Evolutionary conservation across 2,113 vertebrate species (phyloP), one percentile per base, ranked within the genome.

Genomic region (Heterocephalus glaber): DNA sequence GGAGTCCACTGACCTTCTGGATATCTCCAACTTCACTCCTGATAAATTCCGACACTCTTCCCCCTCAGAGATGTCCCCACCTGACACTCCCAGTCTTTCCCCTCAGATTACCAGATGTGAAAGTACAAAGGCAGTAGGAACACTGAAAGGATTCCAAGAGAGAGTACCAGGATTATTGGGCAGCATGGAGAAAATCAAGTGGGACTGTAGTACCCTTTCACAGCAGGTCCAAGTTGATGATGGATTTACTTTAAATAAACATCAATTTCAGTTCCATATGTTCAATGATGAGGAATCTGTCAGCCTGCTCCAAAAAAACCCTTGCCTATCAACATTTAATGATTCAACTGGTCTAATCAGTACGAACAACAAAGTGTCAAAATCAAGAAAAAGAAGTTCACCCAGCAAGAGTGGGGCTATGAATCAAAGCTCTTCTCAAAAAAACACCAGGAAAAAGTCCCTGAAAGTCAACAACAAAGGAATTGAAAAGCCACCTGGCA

Each of bases 11-110:
- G 99, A 99, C 98, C 99, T 99, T 97, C 99, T 99, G 97, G 99
- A 99, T 98, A 99, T 99, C 98, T 99, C 99, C 87, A 99, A 99
- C 99, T 99, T 99, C 98, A 99, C 99, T 82, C 99, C 99, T 56
- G 99, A 99, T 98, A 99, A 99, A 98, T 99, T 99, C 98, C 99
- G 99, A 97, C 99, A 99, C 98, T 99, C 99, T 5, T 99, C 99
- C 38, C 98, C 99, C 97, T 99, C 99, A 12, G 99, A 99, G 98
- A 99, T 99, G 97, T 99, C 99, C 86, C 99, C 99, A 94, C 99
- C 99, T 0, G 99, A 99, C 97, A 99, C 99, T 86, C 99, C 99
- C 61, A 99, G 99, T 98, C 99, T 99, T 97, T 99, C 99, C 90
- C 99, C 99, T 1, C 99, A 99, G 98, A 99, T 99, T 97, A 98